Percentiles rank a stretch among this genome's conserved stretches.
These are phyloP conservation scores for Stenolophus ochropezus DNA, from an alignment of 2,888 invertebrate species.

Conservation along the genomic window DNA sequence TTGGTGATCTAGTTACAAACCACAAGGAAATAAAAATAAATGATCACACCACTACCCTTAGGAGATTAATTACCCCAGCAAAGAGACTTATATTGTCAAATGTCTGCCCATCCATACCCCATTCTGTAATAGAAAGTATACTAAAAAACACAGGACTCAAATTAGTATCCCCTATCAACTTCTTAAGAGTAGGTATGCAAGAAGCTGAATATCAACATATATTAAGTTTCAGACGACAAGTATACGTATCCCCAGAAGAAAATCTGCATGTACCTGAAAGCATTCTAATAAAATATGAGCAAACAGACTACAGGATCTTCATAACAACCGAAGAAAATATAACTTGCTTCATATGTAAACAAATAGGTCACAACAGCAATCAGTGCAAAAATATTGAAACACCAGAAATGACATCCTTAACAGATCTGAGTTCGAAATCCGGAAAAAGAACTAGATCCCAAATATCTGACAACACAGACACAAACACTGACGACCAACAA, in stretches of 20 bases:
- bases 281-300: slow-evolving; percentile 57
- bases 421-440: not conserved
- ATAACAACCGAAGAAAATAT: slow-evolving; percentile 58
- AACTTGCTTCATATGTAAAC: slow-evolving; percentile 64
- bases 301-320: slow-evolving; percentile 62
- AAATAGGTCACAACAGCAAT: slow-evolving; percentile 62
- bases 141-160: not conserved
- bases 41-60: not conserved
- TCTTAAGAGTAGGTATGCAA: not conserved
- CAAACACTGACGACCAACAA: not conserved
- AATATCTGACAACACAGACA: not conserved
- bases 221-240: too few species aligned
- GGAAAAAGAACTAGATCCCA: not conserved
- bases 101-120: too few species aligned
- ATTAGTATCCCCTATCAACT: not conserved
- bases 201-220: slow-evolving; percentile 1
- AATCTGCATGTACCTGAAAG: not conserved
- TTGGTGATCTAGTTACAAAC: slow-evolving; percentile 27
- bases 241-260: slow-evolving; percentile 60
- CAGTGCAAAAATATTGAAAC: not conserved
- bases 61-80: slow-evolving; percentile 1
- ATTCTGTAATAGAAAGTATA: not conserved
- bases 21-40: slow-evolving; percentile 5
- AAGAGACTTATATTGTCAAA: slow-evolving; percentile 53
- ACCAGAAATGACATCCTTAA: not conserved